Evolutionary conservation across 2,888 invertebrate genomes (phyloP), one percentile per base, ranked within the genome.

Genomic region (Lottia scabra): DNA sequence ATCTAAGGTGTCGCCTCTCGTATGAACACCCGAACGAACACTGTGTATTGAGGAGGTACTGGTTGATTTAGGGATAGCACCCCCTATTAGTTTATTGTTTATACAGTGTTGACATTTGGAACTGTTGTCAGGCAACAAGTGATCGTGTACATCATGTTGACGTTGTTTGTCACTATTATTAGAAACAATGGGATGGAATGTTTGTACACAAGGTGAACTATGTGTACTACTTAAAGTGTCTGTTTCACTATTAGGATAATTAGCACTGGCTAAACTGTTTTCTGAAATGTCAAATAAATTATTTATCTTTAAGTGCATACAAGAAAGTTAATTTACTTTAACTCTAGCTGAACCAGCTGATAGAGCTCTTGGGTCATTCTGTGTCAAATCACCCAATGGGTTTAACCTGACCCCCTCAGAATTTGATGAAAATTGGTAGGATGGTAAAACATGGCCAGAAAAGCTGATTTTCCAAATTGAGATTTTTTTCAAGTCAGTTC

Each of bases 171-270:
- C 13, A 56, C 19, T 19, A 56, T 56, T 56, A 38, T 78, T 79
- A 16, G 81, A 77, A 10, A 76, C 76, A 43, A 78, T 78, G 2
- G 84, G 85, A 65, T 85, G 85, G 82, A 85, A 85, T 78, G 87
- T 85, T 67, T 79, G 81, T 56, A 23, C 23, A 56, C 56, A 23
- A 15, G 19, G 56, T 23, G 85, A 80, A 75, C 85, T 87, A 71
- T 83, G 82, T 19, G 85, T 83, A 79, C 86, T 87, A 70, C 83
- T 82, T 64, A 85, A 68, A 1, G 87, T 85, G 80, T 85, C 85
- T 44, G 82, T 83, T 67, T 85, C 87, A 78, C 84, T 85, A 75
- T 79, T 80, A 1, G 82, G 81, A 65, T 85, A 84, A 69, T 83
- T 85, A 43, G 84, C 75, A 75, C 84, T 84, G 15, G 81, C 80